Evolutionary conservation across 2,888 invertebrate genomes (phyloP).

Genomic region (Chromoteleia sp.): DNA sequence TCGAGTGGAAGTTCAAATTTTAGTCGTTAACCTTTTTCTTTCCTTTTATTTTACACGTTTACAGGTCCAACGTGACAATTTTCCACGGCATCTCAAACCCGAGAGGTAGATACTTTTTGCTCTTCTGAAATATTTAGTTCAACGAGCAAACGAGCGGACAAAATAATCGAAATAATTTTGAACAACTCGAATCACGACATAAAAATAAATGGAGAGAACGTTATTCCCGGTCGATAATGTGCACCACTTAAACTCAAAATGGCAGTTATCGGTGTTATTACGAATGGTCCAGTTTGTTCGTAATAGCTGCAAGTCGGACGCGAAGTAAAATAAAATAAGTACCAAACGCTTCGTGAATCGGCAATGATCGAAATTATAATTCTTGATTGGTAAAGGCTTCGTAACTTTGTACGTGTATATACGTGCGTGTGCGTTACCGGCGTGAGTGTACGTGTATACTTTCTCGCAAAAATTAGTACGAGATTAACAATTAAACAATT

Average conservation of each 20-base stretch:
- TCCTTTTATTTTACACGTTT: no score
- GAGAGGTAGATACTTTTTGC: no score
- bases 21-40: no score
- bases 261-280: slow-evolving; percentile 79
- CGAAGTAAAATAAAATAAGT: slow-evolving; percentile 67
- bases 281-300: slow-evolving; percentile 79
- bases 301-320: slow-evolving; percentile 78
- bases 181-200: slow-evolving; percentile 3
- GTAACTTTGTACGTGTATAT: no score
- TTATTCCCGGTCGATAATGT: slow-evolving; percentile 77
- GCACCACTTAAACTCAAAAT: slow-evolving; percentile 78
- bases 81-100: no score
- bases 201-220: slow-evolving; percentile 50
- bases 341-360: not conserved
- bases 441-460: no score
- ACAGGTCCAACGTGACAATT: no score
- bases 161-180: slow-evolving; percentile 23
- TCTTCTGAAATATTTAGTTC: slow-evolving; percentile 7
- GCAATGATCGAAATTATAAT: not conserved
- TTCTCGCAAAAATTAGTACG: no score
- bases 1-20: no score
- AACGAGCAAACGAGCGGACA: not conserved
- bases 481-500: no score
- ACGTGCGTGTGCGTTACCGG: no score
- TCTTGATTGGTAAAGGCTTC: no score